Evolutionary conservation across 2,888 invertebrate genomes (phyloP).

Genomic region (Andrena bucephala): DNA sequence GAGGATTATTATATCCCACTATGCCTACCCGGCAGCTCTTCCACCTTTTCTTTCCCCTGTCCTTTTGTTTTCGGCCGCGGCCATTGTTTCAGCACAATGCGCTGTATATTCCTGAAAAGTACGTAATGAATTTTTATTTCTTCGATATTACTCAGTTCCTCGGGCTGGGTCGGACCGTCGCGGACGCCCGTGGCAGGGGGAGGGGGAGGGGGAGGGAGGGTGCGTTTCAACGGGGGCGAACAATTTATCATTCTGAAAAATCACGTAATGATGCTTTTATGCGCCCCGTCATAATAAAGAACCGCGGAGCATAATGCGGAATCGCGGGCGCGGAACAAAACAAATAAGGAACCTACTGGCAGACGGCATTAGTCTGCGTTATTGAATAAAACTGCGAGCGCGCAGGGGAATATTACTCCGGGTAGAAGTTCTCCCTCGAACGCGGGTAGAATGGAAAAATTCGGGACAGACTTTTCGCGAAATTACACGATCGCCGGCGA

Average conservation of each 20-base stretch:
- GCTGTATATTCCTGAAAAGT: conserved; percentile 31
- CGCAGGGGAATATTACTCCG: background rate
- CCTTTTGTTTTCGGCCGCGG: conserved; percentile 46
- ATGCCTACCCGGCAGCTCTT: conserved; percentile 36
- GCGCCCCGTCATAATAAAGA: conserved; percentile 41
- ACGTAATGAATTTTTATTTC: conserved; percentile 63
- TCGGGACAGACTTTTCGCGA: conserved; percentile 4
- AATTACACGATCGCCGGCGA: conserved; percentile 18
- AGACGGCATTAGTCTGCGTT: conserved; percentile 42
- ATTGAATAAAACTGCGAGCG: conserved; percentile 40
- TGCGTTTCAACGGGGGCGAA: conserved; percentile 21
- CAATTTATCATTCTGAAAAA: conserved; percentile 60
- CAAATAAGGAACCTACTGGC: conserved; percentile 37
- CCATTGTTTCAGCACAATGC: conserved; percentile 60
- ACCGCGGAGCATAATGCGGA: conserved; percentile 34
- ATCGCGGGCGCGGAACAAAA: conserved; percentile 29
- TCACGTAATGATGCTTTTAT: conserved; percentile 53
- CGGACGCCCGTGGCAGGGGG: background rate
- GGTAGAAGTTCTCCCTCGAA: background rate
- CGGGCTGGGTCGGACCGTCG: background rate
- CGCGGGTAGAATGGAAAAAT: background rate
- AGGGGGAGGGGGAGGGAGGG: too few relatives aligned
- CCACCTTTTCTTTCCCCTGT: conserved; percentile 25
- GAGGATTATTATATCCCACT: conserved; percentile 64
- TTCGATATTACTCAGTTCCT: conserved; percentile 48